Conservation (phyloP, 2,888 invertebrate species). For the Phyllotreta cruciferae region DNA sequence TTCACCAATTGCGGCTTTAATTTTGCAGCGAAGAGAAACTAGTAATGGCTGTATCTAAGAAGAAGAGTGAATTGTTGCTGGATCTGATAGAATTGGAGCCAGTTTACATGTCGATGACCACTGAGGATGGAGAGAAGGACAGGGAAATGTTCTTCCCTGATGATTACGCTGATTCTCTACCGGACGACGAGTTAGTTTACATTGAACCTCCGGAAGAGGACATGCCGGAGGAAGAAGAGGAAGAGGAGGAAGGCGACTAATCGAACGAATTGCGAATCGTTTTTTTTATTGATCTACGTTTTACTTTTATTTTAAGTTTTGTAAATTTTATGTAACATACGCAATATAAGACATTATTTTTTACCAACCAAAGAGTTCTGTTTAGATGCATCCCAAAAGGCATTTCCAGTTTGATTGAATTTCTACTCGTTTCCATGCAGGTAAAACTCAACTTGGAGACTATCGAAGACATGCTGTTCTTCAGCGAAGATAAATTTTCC, state of each 20-base stretch:
- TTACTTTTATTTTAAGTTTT: too few relatives aligned
- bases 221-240: slow-evolving; percentile 46
- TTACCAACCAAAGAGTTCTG: slow-evolving; percentile 3
- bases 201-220: slow-evolving; percentile 30
- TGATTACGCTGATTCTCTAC: slow-evolving; percentile 66
- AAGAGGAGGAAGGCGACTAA: slow-evolving; percentile 30
- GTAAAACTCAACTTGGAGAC: slow-evolving; percentile 47
- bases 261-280: not conserved
- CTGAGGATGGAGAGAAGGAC: slow-evolving; percentile 69
- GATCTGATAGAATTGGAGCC: slow-evolving; percentile 71
- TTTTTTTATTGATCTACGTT: too few relatives aligned
- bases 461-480: slow-evolving; percentile 55
- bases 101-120: slow-evolving; percentile 72
- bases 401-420: not conserved
- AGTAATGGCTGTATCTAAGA: slow-evolving; percentile 71
- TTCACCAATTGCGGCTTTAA: not conserved
- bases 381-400: too few relatives aligned
- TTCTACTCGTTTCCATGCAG: slow-evolving; percentile 33
- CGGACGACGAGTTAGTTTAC: slow-evolving; percentile 51
- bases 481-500: slow-evolving; percentile 46
- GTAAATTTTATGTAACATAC: too few relatives aligned
- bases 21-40: slow-evolving; percentile 68
- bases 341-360: too few relatives aligned
- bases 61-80: slow-evolving; percentile 70
- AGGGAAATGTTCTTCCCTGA: slow-evolving; percentile 74